These are phyloP conservation scores for Dryobota labecula DNA, from an alignment of 2,888 invertebrate species.

Conservation along the genomic window DNA sequence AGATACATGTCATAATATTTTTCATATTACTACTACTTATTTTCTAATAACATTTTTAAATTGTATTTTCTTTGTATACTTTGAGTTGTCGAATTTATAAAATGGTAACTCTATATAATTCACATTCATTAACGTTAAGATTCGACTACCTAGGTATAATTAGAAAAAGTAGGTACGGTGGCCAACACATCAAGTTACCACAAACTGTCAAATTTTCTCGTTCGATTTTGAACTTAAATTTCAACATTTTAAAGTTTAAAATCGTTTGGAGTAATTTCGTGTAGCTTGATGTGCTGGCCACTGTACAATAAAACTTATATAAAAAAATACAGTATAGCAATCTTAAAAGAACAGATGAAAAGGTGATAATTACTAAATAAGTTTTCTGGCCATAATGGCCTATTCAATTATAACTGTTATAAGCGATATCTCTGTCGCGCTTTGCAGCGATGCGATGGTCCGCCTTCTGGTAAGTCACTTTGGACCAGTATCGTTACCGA, in stretches of 20 bases:
- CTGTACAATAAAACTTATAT: not conserved
- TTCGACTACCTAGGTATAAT: not conserved
- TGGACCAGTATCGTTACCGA: no score
- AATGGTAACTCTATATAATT: constrained; percentile 49
- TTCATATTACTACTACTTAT: constrained; percentile 19
- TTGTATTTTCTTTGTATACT: constrained; percentile 18
- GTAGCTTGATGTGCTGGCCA: no score
- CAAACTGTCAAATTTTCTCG: no score
- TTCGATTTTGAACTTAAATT: no score
- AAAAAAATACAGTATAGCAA: not conserved
- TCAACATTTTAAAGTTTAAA: no score
- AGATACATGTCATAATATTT: constrained; percentile 30
- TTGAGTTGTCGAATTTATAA: constrained; percentile 18
- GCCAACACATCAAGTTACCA: no score
- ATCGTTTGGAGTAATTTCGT: no score
- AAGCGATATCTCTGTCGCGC: no score
- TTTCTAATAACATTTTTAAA: constrained; percentile 11
- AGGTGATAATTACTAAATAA: not conserved
- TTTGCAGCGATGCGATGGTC: no score
- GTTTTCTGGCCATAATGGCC: not conserved
- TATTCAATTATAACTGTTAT: no score
- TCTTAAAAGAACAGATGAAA: not conserved
- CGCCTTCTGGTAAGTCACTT: no score
- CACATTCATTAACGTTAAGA: not conserved
- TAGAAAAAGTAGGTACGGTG: not conserved